Evolutionary conservation across 1,140 invertebrate species (phyloP).

Genomic region (Acromyrmex charruanus): DNA sequence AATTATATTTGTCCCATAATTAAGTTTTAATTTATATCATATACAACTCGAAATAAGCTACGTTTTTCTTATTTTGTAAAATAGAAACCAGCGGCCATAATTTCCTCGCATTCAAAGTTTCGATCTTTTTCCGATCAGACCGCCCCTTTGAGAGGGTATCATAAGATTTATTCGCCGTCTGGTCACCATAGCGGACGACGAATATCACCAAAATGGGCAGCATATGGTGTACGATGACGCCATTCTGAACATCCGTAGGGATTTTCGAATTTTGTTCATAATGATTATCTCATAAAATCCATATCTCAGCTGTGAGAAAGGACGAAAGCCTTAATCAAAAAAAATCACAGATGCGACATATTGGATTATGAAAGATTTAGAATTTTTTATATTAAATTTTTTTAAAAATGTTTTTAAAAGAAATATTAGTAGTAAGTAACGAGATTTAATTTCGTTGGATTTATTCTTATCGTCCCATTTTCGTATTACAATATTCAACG

Average conservation of each 20-base stretch:
- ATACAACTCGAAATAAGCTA: not conserved
- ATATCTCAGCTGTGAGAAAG: constrained; percentile 38
- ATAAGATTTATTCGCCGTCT: constrained; percentile 64
- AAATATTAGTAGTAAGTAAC: not conserved
- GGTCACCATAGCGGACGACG: constrained; percentile 58
- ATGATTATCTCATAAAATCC: constrained; percentile 74
- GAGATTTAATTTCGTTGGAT: not conserved
- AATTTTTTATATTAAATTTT: constrained; percentile 1
- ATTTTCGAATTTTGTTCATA: constrained; percentile 68
- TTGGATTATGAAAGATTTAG: not conserved
- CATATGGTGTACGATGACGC: constrained; percentile 83
- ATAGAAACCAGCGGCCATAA: constrained; percentile 13
- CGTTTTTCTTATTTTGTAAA: constrained; percentile 26
- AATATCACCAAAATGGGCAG: constrained; percentile 78
- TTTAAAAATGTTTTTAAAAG: not conserved
- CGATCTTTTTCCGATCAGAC: constrained; percentile 63
- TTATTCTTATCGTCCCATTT: no score
- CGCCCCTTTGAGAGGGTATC: constrained; percentile 55
- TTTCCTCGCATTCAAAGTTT: constrained; percentile 35
- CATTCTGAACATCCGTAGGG: constrained; percentile 80
- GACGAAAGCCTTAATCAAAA: constrained; percentile 24
- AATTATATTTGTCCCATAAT: not conserved
- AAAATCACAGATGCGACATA: constrained; percentile 34
- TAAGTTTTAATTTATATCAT: not conserved
- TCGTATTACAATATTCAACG: not conserved